A percentile compares a stretch with the other conserved stretches of the same genome.
Conservation (phyloP, 53 echinoderm and acorn worm species). For the Holothuria leucospilota region DNA sequence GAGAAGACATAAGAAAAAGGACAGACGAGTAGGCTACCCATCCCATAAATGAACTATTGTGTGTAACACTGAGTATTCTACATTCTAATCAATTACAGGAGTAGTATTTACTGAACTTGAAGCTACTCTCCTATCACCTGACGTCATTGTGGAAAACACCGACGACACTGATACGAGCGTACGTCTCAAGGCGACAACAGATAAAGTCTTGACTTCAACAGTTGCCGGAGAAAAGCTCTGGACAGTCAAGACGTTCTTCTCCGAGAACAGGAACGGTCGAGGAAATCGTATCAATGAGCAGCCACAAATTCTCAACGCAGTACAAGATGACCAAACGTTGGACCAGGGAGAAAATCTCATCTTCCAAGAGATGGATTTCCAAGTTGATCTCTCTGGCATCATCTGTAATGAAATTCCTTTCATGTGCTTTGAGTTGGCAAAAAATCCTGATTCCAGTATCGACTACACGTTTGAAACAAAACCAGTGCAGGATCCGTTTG, state of each 20-base stretch:
- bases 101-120: conserved; percentile 24
- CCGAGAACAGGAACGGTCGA: background rate
- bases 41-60: background rate
- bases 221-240: conserved; percentile 36
- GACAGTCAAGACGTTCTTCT: conserved; percentile 43
- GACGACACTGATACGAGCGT: conserved; percentile 17
- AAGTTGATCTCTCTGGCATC: conserved; percentile 19
- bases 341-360: conserved; percentile 7
- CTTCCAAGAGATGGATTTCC: conserved; percentile 25
- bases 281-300: conserved; percentile 45
- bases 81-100: background rate
- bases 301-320: conserved; percentile 29
- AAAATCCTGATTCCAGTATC: conserved; percentile 38
- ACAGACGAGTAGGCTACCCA: too few relatives aligned
- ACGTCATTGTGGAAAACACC: conserved; percentile 30
- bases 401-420: conserved; percentile 27
- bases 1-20: too few relatives aligned
- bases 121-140: conserved; percentile 14
- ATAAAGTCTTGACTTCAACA: conserved; percentile 11
- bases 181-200: conserved; percentile 15
- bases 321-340: conserved; percentile 28
- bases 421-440: conserved; percentile 37
- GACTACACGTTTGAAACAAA: conserved; percentile 38
- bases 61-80: background rate
- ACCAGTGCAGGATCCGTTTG: conserved; percentile 41